Conservation (phyloP, 2,888 invertebrate genomes). For the Heliconius cydno region DNA sequence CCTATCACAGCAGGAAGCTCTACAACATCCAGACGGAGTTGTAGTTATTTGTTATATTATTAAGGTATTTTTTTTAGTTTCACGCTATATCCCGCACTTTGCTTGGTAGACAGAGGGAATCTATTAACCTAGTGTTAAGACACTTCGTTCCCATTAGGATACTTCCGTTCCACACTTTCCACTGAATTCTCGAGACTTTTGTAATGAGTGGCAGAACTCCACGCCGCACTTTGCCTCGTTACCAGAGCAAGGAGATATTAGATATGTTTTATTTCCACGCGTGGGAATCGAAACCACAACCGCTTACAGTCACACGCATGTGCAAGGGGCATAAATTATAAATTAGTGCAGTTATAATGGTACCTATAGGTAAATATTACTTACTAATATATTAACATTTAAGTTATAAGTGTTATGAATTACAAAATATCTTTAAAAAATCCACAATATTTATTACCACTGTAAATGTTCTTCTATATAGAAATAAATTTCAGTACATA, state of each 20-base stretch:
- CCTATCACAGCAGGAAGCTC: conserved; percentile 84
- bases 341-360: too few relatives aligned
- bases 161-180: background rate
- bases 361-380: too few relatives aligned
- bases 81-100: background rate
- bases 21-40: conserved; percentile 83
- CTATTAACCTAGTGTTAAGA: background rate
- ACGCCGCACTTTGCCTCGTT: background rate
- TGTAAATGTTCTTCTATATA: background rate
- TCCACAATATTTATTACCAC: background rate
- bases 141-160: background rate
- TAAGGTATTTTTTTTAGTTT: conserved; percentile 64
- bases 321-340: too few relatives aligned
- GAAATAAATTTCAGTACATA: background rate
- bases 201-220: background rate
- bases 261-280: background rate
- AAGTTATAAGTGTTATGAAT: too few relatives aligned
- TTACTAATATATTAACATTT: background rate
- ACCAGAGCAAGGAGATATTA: background rate
- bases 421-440: background rate
- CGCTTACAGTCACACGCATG: background rate
- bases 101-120: background rate
- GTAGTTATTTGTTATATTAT: conserved; percentile 85
- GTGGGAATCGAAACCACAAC: background rate
- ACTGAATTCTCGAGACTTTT: background rate